phyloP scores from a whole-genome alignment of 2,113 vertebrate species.

The Apteryx owenii region DNA sequence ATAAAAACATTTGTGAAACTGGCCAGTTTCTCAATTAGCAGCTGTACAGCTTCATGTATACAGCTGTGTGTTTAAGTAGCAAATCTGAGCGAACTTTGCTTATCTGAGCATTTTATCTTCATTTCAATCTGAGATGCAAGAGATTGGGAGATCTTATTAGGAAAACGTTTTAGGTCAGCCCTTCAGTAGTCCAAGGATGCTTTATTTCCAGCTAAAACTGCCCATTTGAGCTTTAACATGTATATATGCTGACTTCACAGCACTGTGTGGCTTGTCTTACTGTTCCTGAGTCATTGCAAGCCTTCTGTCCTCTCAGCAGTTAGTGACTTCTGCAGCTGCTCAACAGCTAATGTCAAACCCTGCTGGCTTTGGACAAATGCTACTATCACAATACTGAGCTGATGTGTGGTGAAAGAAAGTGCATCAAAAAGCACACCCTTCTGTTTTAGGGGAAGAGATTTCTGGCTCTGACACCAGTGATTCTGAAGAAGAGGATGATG shows the following conservation, averaged over 20 bases:
- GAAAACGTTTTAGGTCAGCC: not conserved
- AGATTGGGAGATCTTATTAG: not conserved
- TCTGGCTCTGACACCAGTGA: slow-evolving; percentile 94
- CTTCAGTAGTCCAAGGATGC: not conserved
- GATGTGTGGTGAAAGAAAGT: not conserved
- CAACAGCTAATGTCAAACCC: accelerated
- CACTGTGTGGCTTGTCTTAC: not conserved
- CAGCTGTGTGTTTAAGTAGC: not conserved
- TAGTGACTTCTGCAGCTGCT: not conserved
- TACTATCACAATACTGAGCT: not conserved
- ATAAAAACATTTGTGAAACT: not conserved
- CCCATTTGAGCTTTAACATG: not conserved
- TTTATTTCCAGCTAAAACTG: not conserved
- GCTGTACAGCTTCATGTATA: not conserved
- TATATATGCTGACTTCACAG: not conserved
- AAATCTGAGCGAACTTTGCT: not conserved
- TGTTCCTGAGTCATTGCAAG: not conserved
- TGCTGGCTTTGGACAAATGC: not conserved
- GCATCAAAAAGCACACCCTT: not conserved
- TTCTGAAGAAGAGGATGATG: slow-evolving; percentile 91
- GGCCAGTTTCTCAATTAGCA: not conserved
- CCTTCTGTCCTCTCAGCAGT: not conserved
- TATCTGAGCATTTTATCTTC: not conserved
- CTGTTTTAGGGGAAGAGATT: slow-evolving; percentile 90
- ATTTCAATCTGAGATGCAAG: not conserved